A percentile compares a stretch with the other conserved stretches of the same genome.
Evolutionary conservation across 2,113 vertebrate genomes (phyloP).

Genomic region (Archilochus colubris): DNA sequence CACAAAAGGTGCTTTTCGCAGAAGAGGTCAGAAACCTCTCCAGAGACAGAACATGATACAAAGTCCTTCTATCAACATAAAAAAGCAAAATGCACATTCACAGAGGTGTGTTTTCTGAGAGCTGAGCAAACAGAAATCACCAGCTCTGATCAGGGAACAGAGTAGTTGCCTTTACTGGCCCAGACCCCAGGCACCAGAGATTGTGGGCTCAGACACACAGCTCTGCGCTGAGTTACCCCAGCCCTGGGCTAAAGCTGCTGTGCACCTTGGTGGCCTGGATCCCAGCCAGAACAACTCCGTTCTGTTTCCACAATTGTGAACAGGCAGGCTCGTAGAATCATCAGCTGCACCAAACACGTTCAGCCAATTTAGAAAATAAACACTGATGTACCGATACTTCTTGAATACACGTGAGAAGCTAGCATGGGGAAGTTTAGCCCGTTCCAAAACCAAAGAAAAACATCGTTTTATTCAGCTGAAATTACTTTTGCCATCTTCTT

Average conservation of each 20-base stretch:
- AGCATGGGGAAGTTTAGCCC: background rate
- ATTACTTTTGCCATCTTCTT: background rate
- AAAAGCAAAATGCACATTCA: background rate
- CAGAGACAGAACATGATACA: fast-evolving
- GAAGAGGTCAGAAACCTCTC: constrained; percentile 6
- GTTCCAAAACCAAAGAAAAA: background rate
- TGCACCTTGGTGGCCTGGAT: background rate
- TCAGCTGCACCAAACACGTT: fast-evolving
- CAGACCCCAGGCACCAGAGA: fast-evolving
- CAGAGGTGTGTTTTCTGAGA: background rate
- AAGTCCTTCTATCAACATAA: background rate
- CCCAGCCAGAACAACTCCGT: background rate
- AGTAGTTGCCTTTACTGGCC: fast-evolving
- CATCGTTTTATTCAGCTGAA: background rate
- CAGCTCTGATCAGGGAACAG: background rate
- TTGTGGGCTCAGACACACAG: fast-evolving
- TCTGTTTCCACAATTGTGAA: background rate
- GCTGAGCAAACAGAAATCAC: background rate
- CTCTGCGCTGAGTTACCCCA: fast-evolving
- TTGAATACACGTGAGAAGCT: background rate
- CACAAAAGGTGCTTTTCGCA: background rate
- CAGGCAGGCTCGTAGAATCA: background rate
- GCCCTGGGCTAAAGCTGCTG: background rate
- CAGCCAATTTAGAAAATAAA: background rate
- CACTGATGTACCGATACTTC: fast-evolving